Evolutionary conservation across 2,888 invertebrate species (phyloP).

Genomic region (Neria commutata): DNA sequence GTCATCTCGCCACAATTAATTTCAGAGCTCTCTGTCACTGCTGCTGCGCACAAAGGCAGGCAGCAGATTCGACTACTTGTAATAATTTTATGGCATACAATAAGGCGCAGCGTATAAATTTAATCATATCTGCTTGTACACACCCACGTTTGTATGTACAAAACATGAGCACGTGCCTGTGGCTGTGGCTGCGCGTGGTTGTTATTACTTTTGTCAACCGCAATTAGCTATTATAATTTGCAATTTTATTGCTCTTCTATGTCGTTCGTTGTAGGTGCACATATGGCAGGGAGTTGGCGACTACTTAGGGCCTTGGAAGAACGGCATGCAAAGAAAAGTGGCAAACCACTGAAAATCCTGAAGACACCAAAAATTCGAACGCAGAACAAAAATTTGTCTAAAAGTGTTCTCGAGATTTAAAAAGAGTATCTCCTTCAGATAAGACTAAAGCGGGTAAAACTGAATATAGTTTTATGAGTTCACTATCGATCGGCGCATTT

Average conservation of each 20-base stretch:
- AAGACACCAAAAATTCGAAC: too few relatives aligned
- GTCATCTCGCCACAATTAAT: background rate
- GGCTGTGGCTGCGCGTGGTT: background rate
- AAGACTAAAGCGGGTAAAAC: too few relatives aligned
- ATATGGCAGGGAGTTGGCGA: background rate
- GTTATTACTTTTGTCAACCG: background rate
- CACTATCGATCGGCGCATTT: too few relatives aligned
- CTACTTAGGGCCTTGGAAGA: too few relatives aligned
- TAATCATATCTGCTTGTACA: background rate
- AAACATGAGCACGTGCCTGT: background rate
- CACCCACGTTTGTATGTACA: background rate
- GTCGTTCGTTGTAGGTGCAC: too few relatives aligned
- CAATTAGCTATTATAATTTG: background rate
- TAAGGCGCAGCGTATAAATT: conserved; percentile 40
- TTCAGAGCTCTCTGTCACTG: too few relatives aligned
- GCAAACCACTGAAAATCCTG: too few relatives aligned
- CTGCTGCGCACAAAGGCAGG: background rate
- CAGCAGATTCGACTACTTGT: conserved; percentile 29
- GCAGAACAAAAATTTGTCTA: too few relatives aligned
- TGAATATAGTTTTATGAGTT: too few relatives aligned
- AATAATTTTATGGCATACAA: conserved; percentile 52
- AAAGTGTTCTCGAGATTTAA: too few relatives aligned
- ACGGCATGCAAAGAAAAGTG: too few relatives aligned
- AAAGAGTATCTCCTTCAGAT: too few relatives aligned
- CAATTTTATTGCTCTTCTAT: background rate